Evolutionary conservation across 2,888 invertebrate genomes (phyloP), one percentile per base, ranked within the genome.

Genomic region (Sphinx pinastri): DNA sequence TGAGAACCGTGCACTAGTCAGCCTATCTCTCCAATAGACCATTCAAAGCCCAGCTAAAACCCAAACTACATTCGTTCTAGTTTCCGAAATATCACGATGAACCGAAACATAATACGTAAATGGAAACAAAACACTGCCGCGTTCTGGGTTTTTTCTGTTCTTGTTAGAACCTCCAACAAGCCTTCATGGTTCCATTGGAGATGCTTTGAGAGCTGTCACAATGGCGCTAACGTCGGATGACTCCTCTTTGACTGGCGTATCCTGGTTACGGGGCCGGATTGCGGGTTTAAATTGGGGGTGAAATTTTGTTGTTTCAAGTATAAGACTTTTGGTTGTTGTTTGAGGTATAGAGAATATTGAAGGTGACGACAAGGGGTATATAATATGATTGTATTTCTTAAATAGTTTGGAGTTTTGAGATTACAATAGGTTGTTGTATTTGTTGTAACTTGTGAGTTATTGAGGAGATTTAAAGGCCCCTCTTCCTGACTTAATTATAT

Each of bases 191-290:
- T 31, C 51, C 67, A 67, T 70, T 66, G 59, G 70, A 69, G 59
- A 52, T 68, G 79, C 87, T 86, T 86, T 87, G 86, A 86, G 82
- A 72, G 75, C 72, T 73, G 67, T 80, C 74, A 86, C 87, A 87
- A 87, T 87, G 78, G 76, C 74, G 71, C 75, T 77, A 76, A 74
- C 80, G 80, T 74, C 73, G 71, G 71, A 57, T 70, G 60, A 76
- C 76, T 71, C 70, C 72, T 68, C 79, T 77, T 80, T 79, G 79
- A 78, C 74, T 76, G 77, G 81, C 75, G 78, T 73, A 75, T 75
- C 74, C 76, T 75, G 63, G 55, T 12, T 38, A 58, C 71, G 52
- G 68, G 68, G 10, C 13, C 45, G 68, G 16, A 69, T 57, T 57
- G 5, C 45, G 66, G 38, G 6, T 4, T 14, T 5, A n/a, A 10